These are phyloP conservation scores for Bovichtus diacanthus DNA, from an alignment of 2,797 vertebrate species.

Conservation along the genomic window DNA sequence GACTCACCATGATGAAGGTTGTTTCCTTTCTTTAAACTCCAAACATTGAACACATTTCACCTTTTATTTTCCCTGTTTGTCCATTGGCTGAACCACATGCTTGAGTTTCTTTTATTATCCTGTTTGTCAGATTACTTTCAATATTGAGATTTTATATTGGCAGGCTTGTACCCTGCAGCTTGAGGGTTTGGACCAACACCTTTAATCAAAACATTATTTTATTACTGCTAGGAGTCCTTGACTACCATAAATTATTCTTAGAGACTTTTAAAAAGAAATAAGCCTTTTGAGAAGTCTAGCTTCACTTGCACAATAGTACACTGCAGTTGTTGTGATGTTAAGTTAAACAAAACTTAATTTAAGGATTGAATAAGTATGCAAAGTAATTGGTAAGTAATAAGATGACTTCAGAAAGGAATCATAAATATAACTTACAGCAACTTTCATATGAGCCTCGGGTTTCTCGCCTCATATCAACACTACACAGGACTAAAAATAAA, in stretches of 20 bases:
- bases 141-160: neutral
- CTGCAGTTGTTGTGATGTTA: neutral
- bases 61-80: constrained; percentile 1
- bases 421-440: neutral
- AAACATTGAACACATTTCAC: constrained; percentile 1
- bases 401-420: neutral
- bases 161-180: neutral
- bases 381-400: neutral
- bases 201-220: neutral
- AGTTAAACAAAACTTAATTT: too few relatives aligned
- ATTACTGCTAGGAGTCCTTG: neutral
- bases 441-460: neutral
- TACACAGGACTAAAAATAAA: too few relatives aligned
- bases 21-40: neutral
- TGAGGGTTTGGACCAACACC: neutral
- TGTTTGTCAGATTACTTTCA: constrained; percentile 5
- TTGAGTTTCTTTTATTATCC: neutral
- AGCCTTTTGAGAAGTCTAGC: neutral
- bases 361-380: too few relatives aligned
- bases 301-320: neutral
- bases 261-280: neutral
- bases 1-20: neutral
- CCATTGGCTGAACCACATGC: constrained; percentile 6
- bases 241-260: neutral
- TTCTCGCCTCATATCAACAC: neutral